Percentiles rank a stretch among this genome's conserved stretches.
phyloP scores from a whole-genome alignment of 2,888 invertebrate genomes.

The Agrotis ipsilon region DNA sequence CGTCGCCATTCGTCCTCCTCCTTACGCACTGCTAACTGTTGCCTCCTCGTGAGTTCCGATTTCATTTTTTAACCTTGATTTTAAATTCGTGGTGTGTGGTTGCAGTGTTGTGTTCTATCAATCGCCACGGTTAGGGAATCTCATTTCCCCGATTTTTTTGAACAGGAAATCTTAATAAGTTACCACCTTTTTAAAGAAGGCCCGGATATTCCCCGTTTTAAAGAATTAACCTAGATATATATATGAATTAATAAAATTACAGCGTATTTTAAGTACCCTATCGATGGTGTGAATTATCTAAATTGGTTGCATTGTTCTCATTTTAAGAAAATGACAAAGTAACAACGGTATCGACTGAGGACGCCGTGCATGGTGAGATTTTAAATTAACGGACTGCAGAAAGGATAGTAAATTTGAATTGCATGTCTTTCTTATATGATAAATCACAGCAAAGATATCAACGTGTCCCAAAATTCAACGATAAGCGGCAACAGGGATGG shows the following conservation, averaged over 20 bases:
- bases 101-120: slow-evolving; percentile 54
- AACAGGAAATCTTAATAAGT: slow-evolving; percentile 21
- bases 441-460: not conserved
- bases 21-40: slow-evolving; percentile 41
- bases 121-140: slow-evolving; percentile 51
- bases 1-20: slow-evolving; percentile 59
- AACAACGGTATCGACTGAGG: not conserved
- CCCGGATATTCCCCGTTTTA: slow-evolving; percentile 14
- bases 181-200: not conserved
- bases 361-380: slow-evolving; percentile 20
- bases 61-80: slow-evolving; percentile 57
- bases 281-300: not conserved
- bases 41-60: slow-evolving; percentile 59
- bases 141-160: slow-evolving; percentile 5
- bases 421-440: not conserved
- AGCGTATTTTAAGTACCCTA: not conserved
- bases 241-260: too few relatives aligned
- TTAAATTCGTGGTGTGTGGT: slow-evolving; percentile 47
- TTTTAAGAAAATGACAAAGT: not conserved
- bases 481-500: too few relatives aligned
- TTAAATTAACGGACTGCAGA: slow-evolving; percentile 37
- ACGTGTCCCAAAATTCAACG: too few relatives aligned
- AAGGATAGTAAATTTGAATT: slow-evolving; percentile 32
- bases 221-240: not conserved
- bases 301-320: not conserved